Evolutionary conservation across 2,888 invertebrate genomes (phyloP), one percentile per base, ranked within the genome.

Genomic region (Lydus trimaculatus): DNA sequence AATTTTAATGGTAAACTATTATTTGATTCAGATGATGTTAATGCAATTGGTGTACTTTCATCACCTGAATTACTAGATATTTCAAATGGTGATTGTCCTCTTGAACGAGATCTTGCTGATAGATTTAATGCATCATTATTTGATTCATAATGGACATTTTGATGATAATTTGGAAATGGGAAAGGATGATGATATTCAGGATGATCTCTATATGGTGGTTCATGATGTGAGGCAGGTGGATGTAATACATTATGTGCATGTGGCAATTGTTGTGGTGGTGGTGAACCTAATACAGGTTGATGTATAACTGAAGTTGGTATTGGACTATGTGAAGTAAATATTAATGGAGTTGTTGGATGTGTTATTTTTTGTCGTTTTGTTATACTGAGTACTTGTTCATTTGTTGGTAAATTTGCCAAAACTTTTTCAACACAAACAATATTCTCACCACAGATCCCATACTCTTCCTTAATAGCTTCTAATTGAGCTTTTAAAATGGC

Each of bases 401-500:
- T 92, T 39, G 93, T 90, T 4, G 96, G 96, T 77, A 96, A 83
- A 2, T 94, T 94, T 0, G 96, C 94, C 80, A 96, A 87, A 17
- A 96, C 95, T 85, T 95, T 95, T 81, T 96, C 96, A 68, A 95
- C 91, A 84, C 94, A 95, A 76, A 96, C 93, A 69, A 96, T 89
- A 61, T 90, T 91, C 81, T 96, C 96, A 3, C 94, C 95, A 80
- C 93, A 93, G 79, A 97, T 95, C 66, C 96, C 96, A 82, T 93
- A 97, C 84, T 96, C 96, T 81, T 97, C 96, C 80, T 96, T 94
- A 74, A 98, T 94, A 23, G 96, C 96, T 78, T 94, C 93, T 67
- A 99, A 88, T 81, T 98, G 98, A 4, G 96, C 95, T 84, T 96
- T 94, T 1, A 99, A 89, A 60, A 96, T 93, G 82, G 97, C 95